A percentile compares a stretch with the other conserved stretches of the same genome.
Conservation (phyloP, 2,888 invertebrate genomes). For the Diploptera punctata region DNA sequence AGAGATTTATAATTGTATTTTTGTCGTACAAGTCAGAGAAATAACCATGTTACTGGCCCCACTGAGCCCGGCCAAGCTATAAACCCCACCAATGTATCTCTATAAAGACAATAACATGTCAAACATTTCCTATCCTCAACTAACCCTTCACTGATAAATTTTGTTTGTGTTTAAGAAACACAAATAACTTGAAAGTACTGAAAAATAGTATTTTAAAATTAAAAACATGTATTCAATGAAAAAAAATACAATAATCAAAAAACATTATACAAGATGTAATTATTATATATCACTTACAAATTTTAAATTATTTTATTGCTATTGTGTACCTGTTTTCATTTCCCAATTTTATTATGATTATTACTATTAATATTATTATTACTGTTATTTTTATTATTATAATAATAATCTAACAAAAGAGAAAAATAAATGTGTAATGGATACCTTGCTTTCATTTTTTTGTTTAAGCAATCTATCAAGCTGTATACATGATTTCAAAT, state of each 20-base stretch:
- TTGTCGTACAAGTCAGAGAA: no score
- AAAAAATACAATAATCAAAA: not conserved
- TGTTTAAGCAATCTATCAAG: no score
- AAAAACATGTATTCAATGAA: not conserved
- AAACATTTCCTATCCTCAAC: not conserved
- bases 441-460: constrained; percentile 4
- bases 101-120: not conserved
- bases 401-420: not conserved
- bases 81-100: not conserved
- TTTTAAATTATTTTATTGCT: constrained; percentile 5
- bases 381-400: not conserved
- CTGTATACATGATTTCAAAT: no score
- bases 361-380: constrained; percentile 2
- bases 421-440: constrained; percentile 11
- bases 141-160: not conserved
- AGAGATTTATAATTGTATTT: no score
- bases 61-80: not conserved
- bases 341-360: not conserved
- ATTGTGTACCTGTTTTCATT: constrained; percentile 13
- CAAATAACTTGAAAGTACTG: not conserved
- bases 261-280: not conserved
- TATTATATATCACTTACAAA: not conserved
- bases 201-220: constrained; percentile 9
- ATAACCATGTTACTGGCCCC: not conserved
- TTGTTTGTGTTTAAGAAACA: not conserved